Evolutionary conservation across 1,140 invertebrate genomes (phyloP), one percentile per base, ranked within the genome.

Genomic region (Sycophaga agraensis): DNA sequence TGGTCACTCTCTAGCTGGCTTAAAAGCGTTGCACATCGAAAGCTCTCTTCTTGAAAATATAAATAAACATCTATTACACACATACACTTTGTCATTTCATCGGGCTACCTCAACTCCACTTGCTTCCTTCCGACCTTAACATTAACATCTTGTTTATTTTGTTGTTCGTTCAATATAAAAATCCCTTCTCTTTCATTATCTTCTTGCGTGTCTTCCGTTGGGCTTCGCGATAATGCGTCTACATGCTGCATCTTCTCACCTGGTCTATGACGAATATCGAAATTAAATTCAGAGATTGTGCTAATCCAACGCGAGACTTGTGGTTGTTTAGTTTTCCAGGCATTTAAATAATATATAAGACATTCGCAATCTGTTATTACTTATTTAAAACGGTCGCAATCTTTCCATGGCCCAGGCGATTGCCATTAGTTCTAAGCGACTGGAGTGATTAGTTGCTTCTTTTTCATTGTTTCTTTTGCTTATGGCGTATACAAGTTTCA

Each of bases 181-280:
- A 31, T 31, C 5, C 28, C 28, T 4, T 31, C 28, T 11, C n/a
- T 2, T 11, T n/a, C 40, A 5, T 3, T 19, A 19, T 4, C 40
- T 39, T 8, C 14, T 9, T 4, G 6, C 28, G 34, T 2, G 2
- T 34, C 26, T 16, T 22, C 17, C 9, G 56, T 16, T 7, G 73
- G 73, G 43, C 73, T 66, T 12, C 73, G 43, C 16, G 71, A 75
- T 14, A 79, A 43, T 0, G 72, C 74, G 68, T 81, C 76, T 0
- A 72, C 74, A 49, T 77, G 73, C 17, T 64, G 48, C 70, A 76
- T 75, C 24, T 59, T 60, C 21, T 49, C 42, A 11, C 65, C 62
- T 2, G 19, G 4, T 16, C 61, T n/a, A 54, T 66, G 62, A 11
- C 31, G n/a, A 14, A 64, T 34, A 2, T 46, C 22, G 12, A 60